Base-by-base conservation (phyloP, 1,140 invertebrate species). In the Heliconius hermathena region DNA sequence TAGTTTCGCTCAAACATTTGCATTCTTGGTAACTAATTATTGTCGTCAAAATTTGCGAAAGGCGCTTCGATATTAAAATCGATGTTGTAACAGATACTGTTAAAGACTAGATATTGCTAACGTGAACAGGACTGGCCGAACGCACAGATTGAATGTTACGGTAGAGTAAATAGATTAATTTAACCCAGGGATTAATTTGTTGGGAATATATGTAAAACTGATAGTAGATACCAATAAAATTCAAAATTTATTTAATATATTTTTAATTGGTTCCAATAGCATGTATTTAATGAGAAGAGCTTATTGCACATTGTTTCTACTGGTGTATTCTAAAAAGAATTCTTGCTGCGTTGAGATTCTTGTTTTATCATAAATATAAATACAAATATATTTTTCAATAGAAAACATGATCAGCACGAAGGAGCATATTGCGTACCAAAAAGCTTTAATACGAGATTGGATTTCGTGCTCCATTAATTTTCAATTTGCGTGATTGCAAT, bases 401-500 rank as follows among this genome's bases (percentile, higher is more conserved):
- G 46, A 76, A 77, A 77, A 72, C 46, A 77, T 72, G 41, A 77
- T 41, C 38, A 77, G 76, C 18, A 11, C 60, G 38, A 81, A 81
- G 71, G 52, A 81, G 74, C 54, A 73, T 54, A 22, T 29, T 74
- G 71, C 71, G 75, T 81, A 81, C 73, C 71, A 74, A 57, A 81
- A 76, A 81, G 79, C 79, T 89, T 89, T 92, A 93, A 93, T 92
- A 89, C 87, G 89, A 92, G 92, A 93, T 93, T 93, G 91, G 90
- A 93, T 93, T 92, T 92, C 83, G 81, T 88, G 92, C 85, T 91
- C 91, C 92, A 93, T 93, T 93, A 92, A 92, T 92, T 93, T 93
- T 93, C 92, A 93, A 93, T 93, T 92, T 93, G 89, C 88, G 89
- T 93, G 92, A 93, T 93, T 93, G 91, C 91, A 92, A 92, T 92